Conservation (phyloP, 2,797 vertebrate genomes). For the Periophthalmus magnuspinnatus region DNA sequence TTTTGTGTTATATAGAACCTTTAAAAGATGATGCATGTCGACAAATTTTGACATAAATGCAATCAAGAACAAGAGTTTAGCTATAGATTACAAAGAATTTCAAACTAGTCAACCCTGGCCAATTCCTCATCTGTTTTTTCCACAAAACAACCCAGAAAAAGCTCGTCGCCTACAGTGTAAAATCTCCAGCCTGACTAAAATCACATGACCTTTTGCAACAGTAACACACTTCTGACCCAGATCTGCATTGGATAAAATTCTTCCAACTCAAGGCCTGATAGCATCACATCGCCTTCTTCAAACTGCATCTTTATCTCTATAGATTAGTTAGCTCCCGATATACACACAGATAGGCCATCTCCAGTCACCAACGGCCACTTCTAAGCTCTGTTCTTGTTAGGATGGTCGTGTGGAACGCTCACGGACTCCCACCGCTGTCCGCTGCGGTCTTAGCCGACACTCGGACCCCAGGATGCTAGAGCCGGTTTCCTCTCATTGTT, state of each 20-base stretch:
- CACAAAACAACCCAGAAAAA: no score
- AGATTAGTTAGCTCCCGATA: no score
- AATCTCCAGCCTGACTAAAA: background rate
- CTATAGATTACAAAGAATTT: no score
- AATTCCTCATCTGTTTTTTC: no score
- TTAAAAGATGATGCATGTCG: no score
- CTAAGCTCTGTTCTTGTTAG: constrained; percentile 35
- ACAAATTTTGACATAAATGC: no score
- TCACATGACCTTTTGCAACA: background rate
- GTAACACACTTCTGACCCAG: background rate
- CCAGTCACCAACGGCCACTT: constrained; percentile 30
- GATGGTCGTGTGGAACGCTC: constrained; percentile 28
- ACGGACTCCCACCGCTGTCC: constrained; percentile 36
- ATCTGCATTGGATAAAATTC: background rate
- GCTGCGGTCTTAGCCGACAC: constrained; percentile 40
- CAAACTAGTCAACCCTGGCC: no score
- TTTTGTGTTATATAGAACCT: no score
- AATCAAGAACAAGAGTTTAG: no score
- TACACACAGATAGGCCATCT: background rate
- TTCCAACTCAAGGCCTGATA: background rate
- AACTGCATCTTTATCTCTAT: background rate
- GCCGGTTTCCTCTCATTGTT: constrained; percentile 78
- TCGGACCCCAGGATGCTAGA: constrained; percentile 56
- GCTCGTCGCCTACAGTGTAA: background rate
- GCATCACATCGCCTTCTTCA: background rate